Evolutionary conservation across 1,140 invertebrate genomes (phyloP), one percentile per base, ranked within the genome.

Genomic region (Lineus longissimus): DNA sequence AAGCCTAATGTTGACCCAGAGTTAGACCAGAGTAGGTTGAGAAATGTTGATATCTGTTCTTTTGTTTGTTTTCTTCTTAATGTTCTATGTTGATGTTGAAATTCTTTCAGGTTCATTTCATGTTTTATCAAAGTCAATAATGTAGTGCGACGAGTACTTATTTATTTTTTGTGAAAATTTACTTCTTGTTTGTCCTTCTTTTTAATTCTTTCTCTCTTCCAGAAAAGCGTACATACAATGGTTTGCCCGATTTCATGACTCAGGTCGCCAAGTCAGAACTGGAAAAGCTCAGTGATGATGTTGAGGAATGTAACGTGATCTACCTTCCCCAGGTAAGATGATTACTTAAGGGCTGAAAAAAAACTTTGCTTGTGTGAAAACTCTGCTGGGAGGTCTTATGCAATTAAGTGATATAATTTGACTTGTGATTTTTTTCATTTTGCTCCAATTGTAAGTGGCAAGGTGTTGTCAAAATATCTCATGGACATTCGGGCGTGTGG

Each of bases 301-400:
- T 92, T 22, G 79, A 86, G n/a, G 84, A 87, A 67, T 93, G 90
- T 73, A 86, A 85, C 47, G 87, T 93, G 73, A 79, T 90, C 58
- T 93, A 91, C 79, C 84, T 93, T 67, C 91, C 91, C 54, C 79
- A 82, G 70, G 79, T 82, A 59, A 68, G 57, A 40, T 65, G 51
- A 55, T 57, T 61, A 19, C 22, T 56, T 17, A 56, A 22, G 1
- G n/a, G 19, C 40, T 13, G 11, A 43, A 43, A 43, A 43, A 11
- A 13, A 43, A 19, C 19, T 43, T 19, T 13, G 11, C 19, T 43
- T 13, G 40, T 11, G n/a, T n/a, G n/a, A n/a, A n/a, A n/a, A n/a
- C n/a, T 43, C 40, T 43, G 40, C 19, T 19, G 19, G 40, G 11
- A n/a, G 19, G 40, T 11, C 40, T 19, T 43, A 43, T 43, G 19